A percentile compares a stretch with the other conserved stretches of the same genome.
phyloP scores from a whole-genome alignment of 2,113 vertebrate genomes.

The Fukomys damarensis region DNA sequence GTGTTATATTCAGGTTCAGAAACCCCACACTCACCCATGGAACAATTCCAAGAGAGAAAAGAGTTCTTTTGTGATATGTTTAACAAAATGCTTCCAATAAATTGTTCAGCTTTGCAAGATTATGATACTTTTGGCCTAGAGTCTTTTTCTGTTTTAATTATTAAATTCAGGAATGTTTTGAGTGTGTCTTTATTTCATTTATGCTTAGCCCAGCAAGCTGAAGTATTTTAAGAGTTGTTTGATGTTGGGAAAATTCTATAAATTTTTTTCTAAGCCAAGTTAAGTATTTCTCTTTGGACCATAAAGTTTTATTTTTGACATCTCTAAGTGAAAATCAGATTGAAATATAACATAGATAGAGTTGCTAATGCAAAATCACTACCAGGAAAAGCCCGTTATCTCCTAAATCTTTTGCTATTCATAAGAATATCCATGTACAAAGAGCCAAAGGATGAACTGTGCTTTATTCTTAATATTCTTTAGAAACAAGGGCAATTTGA shows the following conservation, averaged over 20 bases:
- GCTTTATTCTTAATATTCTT: conserved; percentile 26
- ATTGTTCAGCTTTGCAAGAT: conserved; percentile 37
- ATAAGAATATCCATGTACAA: background rate
- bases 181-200: conserved; percentile 62
- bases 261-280: conserved; percentile 76
- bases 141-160: conserved; percentile 65
- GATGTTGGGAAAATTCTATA: conserved; percentile 59
- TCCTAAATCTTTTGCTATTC: background rate
- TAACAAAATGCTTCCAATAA: conserved; percentile 61
- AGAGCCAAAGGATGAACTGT: background rate
- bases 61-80: background rate
- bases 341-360: conserved; percentile 63
- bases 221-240: conserved; percentile 66
- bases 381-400: background rate
- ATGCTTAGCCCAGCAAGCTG: conserved; percentile 46
- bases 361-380: conserved; percentile 29
- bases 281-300: conserved; percentile 76
- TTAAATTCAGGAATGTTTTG: conserved; percentile 64
- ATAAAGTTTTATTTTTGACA: conserved; percentile 71
- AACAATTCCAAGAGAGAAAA: conserved; percentile 11
- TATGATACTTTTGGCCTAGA: conserved; percentile 21
- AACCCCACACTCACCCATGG: background rate
- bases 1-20: conserved; percentile 25
- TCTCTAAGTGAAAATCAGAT: conserved; percentile 58
- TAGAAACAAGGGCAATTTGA: conserved; percentile 1